Conservation (phyloP, 2,888 invertebrate species). For the Odontocerum albicorne region DNA sequence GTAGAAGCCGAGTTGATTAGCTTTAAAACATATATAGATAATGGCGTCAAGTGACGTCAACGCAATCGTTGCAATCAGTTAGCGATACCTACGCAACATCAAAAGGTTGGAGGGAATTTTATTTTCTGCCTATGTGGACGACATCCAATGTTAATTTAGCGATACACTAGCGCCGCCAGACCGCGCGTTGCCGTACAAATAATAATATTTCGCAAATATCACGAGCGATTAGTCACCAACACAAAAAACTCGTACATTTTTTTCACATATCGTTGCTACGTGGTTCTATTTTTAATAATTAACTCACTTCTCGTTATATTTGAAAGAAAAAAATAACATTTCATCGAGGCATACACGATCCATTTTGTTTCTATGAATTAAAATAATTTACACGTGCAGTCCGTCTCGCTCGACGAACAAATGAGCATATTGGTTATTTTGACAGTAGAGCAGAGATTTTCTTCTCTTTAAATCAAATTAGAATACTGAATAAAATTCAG, state of each 20-base stretch:
- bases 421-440: too few species aligned
- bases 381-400: too few species aligned
- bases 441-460: too few species aligned
- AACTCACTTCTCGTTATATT: neutral
- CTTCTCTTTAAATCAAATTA: too few species aligned
- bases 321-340: too few species aligned
- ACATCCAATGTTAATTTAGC: neutral
- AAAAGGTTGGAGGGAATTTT: neutral
- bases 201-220: too few species aligned
- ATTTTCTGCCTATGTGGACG: neutral
- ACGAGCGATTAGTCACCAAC: conserved; percentile 10
- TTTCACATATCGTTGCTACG: conserved; percentile 2
- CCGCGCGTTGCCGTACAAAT: conserved; percentile 20
- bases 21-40: conserved; percentile 1
- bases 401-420: too few species aligned
- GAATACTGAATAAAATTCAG: too few species aligned
- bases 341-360: too few species aligned
- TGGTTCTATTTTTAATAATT: conserved; percentile 19
- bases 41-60: neutral
- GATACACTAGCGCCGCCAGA: conserved; percentile 7
- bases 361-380: too few species aligned
- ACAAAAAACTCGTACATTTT: conserved; percentile 10
- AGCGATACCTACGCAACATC: neutral
- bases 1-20: conserved; percentile 1
- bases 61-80: neutral